These are phyloP conservation scores for Bradypus variegatus DNA, from an alignment of 2,797 vertebrate species.

Conservation along the genomic window DNA sequence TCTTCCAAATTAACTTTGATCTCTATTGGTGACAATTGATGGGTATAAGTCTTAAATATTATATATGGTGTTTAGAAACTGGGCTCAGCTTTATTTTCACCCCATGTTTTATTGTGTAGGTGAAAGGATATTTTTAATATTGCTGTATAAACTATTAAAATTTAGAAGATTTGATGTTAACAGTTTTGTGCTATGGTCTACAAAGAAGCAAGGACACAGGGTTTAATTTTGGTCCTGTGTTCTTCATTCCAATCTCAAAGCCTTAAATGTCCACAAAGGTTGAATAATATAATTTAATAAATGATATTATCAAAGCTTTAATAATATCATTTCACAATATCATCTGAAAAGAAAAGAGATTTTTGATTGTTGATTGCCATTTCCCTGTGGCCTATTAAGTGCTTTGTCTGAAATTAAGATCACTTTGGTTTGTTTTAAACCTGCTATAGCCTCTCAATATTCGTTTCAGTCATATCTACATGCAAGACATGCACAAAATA, in stretches of 20 bases:
- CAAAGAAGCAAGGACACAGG: background rate
- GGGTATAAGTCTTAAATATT: constrained; percentile 55
- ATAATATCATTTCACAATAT: background rate
- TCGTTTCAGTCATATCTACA: background rate
- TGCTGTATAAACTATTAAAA: constrained; percentile 36
- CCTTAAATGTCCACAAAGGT: background rate
- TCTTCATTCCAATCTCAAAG: background rate
- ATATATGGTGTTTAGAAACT: constrained; percentile 45
- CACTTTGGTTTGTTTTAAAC: background rate
- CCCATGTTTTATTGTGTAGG: constrained; percentile 48
- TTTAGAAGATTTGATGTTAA: constrained; percentile 47
- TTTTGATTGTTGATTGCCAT: background rate
- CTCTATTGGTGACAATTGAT: constrained; percentile 58
- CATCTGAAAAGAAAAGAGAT: background rate
- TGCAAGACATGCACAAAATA: background rate
- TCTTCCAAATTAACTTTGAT: constrained; percentile 68
- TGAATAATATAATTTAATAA: constrained; percentile 14
- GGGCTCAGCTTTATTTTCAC: constrained; percentile 59
- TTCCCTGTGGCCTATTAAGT: background rate
- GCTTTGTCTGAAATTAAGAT: background rate
- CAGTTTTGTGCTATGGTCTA: background rate
- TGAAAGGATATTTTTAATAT: constrained; percentile 27
- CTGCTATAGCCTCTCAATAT: background rate
- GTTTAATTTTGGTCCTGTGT: background rate
- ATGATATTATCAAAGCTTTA: background rate